phyloP scores from a whole-genome alignment of 2,113 vertebrate species.

The Paedocypris sp. region DNA sequence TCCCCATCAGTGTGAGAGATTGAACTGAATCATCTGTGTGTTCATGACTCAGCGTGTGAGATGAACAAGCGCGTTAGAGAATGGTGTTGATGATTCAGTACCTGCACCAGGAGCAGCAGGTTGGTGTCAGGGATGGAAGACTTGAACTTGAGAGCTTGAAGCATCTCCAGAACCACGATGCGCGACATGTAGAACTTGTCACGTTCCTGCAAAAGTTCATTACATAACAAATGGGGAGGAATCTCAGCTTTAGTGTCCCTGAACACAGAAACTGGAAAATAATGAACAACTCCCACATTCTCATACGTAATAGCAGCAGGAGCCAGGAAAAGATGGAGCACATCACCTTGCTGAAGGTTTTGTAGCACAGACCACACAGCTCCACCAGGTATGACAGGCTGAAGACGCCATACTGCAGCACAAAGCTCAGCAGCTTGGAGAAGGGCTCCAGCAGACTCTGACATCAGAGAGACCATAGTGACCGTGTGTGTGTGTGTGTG shows the following conservation, averaged over 20 bases:
- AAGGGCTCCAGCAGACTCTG: slow-evolving; percentile 95
- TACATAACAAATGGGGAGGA: too few species aligned
- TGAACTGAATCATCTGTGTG: too few species aligned
- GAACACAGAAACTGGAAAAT: too few species aligned
- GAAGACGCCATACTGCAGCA: slow-evolving; percentile 93
- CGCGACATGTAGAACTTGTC: slow-evolving; percentile 98
- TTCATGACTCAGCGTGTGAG: too few species aligned
- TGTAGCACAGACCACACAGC: slow-evolving; percentile 89
- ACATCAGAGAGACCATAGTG: slow-evolving; percentile 28
- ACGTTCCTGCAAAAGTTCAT: slow-evolving; percentile 80
- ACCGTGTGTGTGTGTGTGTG: too few species aligned
- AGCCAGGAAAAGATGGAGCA: too few species aligned
- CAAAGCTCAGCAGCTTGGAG: slow-evolving; percentile 92
- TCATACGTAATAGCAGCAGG: too few species aligned
- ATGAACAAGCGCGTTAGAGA: too few species aligned
- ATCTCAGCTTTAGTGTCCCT: too few species aligned
- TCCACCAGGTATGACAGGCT: slow-evolving; percentile 92
- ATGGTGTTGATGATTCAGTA: too few species aligned
- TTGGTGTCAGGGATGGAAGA: slow-evolving; percentile 92
- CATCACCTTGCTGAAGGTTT: slow-evolving; percentile 93
- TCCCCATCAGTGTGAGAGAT: too few species aligned
- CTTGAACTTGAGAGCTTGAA: slow-evolving; percentile 95
- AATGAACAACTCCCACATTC: too few species aligned
- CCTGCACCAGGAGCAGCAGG: slow-evolving; percentile 92
- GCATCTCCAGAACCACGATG: slow-evolving; percentile 86